Evolutionary conservation across 1,140 invertebrate genomes (phyloP).

Genomic region (Thrips palmi): DNA sequence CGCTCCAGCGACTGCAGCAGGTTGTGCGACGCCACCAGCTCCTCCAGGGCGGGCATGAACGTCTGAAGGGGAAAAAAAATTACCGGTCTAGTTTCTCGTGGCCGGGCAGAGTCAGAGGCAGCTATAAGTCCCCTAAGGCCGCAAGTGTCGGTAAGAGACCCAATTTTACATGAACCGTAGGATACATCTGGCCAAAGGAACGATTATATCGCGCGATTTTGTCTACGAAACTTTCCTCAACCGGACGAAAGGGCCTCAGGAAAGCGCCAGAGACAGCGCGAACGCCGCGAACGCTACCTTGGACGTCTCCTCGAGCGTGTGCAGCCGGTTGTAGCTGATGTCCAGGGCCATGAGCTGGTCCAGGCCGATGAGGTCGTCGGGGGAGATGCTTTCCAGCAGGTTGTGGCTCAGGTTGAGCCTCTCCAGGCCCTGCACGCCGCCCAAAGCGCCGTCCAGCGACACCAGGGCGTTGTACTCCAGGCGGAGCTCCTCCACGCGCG

Average conservation of each 20-base stretch:
- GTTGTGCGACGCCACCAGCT: conserved; percentile 55
- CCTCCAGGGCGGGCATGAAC: conserved; percentile 50
- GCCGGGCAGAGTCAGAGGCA: too few relatives aligned
- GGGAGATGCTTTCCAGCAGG: conserved; percentile 42
- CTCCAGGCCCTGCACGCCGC: conserved; percentile 47
- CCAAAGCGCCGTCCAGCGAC: conserved; percentile 47
- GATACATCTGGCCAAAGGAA: too few relatives aligned
- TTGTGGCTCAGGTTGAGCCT: conserved; percentile 56
- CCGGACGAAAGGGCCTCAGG: too few relatives aligned
- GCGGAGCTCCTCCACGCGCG: conserved; percentile 42
- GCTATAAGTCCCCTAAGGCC: too few relatives aligned
- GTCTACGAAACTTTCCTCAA: too few relatives aligned
- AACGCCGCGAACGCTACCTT: conserved; percentile 35
- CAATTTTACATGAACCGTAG: too few relatives aligned
- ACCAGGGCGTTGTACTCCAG: conserved; percentile 51
- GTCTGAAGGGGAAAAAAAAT: conserved; percentile 36
- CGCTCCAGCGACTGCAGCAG: conserved; percentile 43
- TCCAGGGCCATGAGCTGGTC: conserved; percentile 49
- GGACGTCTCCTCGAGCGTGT: conserved; percentile 55
- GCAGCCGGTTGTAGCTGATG: conserved; percentile 53
- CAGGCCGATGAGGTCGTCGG: conserved; percentile 53
- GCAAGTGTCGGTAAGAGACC: too few relatives aligned
- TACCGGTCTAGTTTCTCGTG: too few relatives aligned
- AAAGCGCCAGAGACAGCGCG: too few relatives aligned
- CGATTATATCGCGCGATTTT: too few relatives aligned